These are phyloP conservation scores for Leptopilina boulardi DNA, from an alignment of 1,140 invertebrate genomes.

Conservation along the genomic window DNA sequence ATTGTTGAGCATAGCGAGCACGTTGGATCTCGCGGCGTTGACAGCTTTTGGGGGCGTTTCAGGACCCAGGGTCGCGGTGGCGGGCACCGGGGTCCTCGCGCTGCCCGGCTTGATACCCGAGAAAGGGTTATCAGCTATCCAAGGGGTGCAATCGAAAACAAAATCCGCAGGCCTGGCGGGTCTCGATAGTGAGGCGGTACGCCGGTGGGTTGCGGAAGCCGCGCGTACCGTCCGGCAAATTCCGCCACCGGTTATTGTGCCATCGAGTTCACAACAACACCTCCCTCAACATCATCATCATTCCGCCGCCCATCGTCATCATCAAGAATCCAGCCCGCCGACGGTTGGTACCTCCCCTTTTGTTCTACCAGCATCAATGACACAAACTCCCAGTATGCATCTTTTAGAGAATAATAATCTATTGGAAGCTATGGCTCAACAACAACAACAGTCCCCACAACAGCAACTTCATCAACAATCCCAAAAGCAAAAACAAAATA, in stretches of 20 bases:
- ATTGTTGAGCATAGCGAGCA: constrained; percentile 51
- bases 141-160: constrained; percentile 60
- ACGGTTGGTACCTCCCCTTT: constrained; percentile 60
- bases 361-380: constrained; percentile 69
- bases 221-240: constrained; percentile 71
- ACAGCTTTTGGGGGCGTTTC: constrained; percentile 66
- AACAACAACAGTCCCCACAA: constrained; percentile 58
- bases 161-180: constrained; percentile 75
- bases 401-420: constrained; percentile 73
- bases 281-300: constrained; percentile 58
- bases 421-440: constrained; percentile 65
- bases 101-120: constrained; percentile 71
- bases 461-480: constrained; percentile 54
- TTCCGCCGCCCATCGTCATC: constrained; percentile 54
- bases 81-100: constrained; percentile 73
- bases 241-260: constrained; percentile 65
- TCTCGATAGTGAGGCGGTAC: constrained; percentile 74
- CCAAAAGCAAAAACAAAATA: constrained; percentile 72
- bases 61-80: constrained; percentile 72
- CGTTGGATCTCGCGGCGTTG: constrained; percentile 72
- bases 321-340: constrained; percentile 61
- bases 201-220: constrained; percentile 74
- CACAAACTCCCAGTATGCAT: constrained; percentile 74
- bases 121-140: constrained; percentile 64
- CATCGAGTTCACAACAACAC: constrained; percentile 53